Evolutionary conservation across 2,888 invertebrate genomes (phyloP), one percentile per base, ranked within the genome.

Genomic region (Andrena trimmerana): DNA sequence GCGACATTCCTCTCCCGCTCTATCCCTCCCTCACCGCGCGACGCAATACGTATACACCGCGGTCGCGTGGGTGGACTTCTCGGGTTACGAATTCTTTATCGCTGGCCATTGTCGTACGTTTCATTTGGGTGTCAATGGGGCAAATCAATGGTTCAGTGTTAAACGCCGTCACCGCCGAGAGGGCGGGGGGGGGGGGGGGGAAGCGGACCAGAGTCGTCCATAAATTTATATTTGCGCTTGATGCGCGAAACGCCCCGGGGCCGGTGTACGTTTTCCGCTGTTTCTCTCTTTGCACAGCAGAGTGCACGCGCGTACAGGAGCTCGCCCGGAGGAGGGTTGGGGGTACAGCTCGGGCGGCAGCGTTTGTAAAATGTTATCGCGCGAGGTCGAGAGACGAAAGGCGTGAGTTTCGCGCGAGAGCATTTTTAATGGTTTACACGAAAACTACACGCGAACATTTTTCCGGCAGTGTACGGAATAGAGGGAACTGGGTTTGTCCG

Each of bases 21-120:
- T 48, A 5, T 4, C 16, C 5, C 42, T 27, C 57, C 63, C 60
- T 68, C 67, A 36, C 72, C n/a, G 76, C 66, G 42, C 42, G 42
- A 42, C 42, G 16, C 16, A 16, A 42, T 42, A 29, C 59, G n/a
- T 60, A 50, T 29, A 42, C 48, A 50, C 70, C 33, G 48, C 52
- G 52, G 42, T 1, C 48, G 60, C 62, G 59, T 50, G 66, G 72
- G 73, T 63, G 67, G 48, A 31, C 84, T 76, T 29, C 69, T 79
- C 80, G n/a, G 33, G 69, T 85, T 73, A 60, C 74, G 48, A 78
- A 86, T 80, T 77, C 71, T 83, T 86, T 83, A 80, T 86, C 83
- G 29, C 7, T 31, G 36, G 8, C 29, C 69, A 63, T 78, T 63
- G 80, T 60, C 71, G 54, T 31, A 31, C 65, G 62, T 81, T 81